A percentile compares a stretch with the other conserved stretches of the same genome.
Evolutionary conservation across 2,113 vertebrate genomes (phyloP).

Genomic region (Clarias macrocephalus): DNA sequence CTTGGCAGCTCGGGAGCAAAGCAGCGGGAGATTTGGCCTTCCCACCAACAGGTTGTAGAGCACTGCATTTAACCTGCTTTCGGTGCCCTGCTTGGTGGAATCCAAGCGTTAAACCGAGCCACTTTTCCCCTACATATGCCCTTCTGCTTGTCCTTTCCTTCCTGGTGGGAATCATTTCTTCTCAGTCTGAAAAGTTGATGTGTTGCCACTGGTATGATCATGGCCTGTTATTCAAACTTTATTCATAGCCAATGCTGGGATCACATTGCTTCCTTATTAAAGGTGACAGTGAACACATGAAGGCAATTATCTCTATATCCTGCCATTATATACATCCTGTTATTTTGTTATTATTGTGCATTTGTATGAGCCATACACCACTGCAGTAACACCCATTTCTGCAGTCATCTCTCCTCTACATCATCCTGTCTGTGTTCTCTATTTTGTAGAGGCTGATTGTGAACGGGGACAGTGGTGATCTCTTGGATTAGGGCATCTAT

Average conservation of each 20-base stretch:
- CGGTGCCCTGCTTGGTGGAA: conserved; percentile 20
- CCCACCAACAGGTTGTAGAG: conserved; percentile 18
- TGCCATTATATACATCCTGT: neutral
- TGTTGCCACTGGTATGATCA: conserved; percentile 35
- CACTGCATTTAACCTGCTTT: conserved; percentile 13
- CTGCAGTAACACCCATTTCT: neutral
- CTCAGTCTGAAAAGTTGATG: conserved; percentile 1
- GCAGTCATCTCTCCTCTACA: neutral
- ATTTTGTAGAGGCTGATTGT: conserved; percentile 41
- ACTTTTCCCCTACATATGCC: neutral
- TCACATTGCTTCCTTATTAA: neutral
- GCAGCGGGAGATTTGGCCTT: conserved; percentile 35
- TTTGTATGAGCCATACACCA: neutral
- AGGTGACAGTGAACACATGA: neutral
- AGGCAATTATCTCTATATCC: neutral
- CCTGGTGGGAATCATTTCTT: neutral
- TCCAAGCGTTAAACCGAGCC: neutral
- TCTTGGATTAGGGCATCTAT: conserved; percentile 46
- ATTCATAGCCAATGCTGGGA: neutral
- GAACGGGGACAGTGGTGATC: conserved; percentile 36
- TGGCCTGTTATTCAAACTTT: neutral
- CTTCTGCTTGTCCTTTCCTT: neutral
- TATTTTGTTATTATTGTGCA: neutral
- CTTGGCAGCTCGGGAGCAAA: conserved; percentile 36
- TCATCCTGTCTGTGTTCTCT: conserved; percentile 22